Percentiles rank a stretch among this genome's conserved stretches.
These are phyloP conservation scores for Epinephelus awoara DNA, from an alignment of 2,797 vertebrate genomes.

Conservation along the genomic window DNA sequence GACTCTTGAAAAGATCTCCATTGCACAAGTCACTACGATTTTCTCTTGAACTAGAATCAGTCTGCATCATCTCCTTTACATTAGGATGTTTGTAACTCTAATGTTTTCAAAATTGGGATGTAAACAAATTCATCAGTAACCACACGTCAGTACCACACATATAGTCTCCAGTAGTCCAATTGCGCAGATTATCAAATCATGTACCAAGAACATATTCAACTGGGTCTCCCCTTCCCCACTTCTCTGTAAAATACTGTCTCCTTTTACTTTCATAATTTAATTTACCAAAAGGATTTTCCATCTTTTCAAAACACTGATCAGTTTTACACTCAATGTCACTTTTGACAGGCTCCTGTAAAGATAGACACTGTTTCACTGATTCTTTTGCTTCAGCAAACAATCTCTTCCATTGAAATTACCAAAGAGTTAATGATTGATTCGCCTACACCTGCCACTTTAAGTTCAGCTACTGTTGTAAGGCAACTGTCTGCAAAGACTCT, in stretches of 20 bases:
- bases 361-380: constrained; percentile 16
- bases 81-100: constrained; percentile 43
- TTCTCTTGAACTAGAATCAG: constrained; percentile 21
- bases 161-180: too few relatives aligned
- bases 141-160: too few relatives aligned
- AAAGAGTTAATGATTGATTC: constrained; percentile 29
- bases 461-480: constrained; percentile 20
- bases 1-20: constrained; percentile 40
- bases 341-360: constrained; percentile 31
- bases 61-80: constrained; percentile 26
- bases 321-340: constrained; percentile 24
- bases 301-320: constrained; percentile 22
- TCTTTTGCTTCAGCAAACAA: constrained; percentile 9
- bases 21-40: constrained; percentile 42
- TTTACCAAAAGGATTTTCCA: constrained; percentile 26
- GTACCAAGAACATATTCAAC: too few relatives aligned
- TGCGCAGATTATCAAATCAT: too few relatives aligned
- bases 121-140: constrained; percentile 35
- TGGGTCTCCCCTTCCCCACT: constrained; percentile 1
- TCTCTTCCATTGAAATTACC: constrained; percentile 11
- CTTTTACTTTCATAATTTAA: constrained; percentile 28
- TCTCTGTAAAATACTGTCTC: constrained; percentile 18
- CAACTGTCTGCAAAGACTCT: constrained; percentile 24
- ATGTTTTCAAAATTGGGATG: constrained; percentile 42
- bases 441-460: constrained; percentile 33